Evolutionary conservation across 1,140 invertebrate species (phyloP).

Genomic region (Acromyrmex echinatior): DNA sequence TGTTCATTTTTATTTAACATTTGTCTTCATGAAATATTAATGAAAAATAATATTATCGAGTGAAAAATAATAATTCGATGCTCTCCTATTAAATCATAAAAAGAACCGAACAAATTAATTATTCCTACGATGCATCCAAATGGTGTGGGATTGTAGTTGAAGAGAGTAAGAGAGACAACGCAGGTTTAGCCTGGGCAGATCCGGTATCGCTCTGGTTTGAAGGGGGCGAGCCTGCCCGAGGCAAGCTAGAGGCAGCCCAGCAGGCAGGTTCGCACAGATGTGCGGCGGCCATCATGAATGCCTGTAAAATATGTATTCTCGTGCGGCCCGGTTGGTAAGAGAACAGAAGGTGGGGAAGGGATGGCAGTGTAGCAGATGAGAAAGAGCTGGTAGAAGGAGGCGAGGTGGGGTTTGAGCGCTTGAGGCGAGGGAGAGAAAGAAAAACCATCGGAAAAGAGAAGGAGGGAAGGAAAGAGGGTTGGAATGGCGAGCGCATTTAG

Average conservation of each 20-base stretch:
- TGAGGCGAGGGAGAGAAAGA: conserved; percentile 61
- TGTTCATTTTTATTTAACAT: background rate
- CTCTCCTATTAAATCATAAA: background rate
- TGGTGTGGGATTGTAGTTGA: background rate
- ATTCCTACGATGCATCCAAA: conserved; percentile 17
- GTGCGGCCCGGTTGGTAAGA: conserved; percentile 75
- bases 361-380: conserved; percentile 66
- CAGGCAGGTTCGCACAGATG: conserved; percentile 86
- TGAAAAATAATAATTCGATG: conserved; percentile 6
- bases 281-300: conserved; percentile 87
- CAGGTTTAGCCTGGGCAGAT: conserved; percentile 56
- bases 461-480: conserved; percentile 7
- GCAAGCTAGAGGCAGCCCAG: conserved; percentile 68
- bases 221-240: conserved; percentile 80
- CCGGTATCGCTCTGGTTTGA: conserved; percentile 71
- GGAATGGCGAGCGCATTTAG: conserved; percentile 61
- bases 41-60: background rate
- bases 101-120: conserved; percentile 40
- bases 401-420: conserved; percentile 54
- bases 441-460: conserved; percentile 74
- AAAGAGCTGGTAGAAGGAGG: conserved; percentile 57
- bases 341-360: conserved; percentile 72
- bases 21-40: background rate
- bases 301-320: conserved; percentile 87
- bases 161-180: conserved; percentile 51